Base-by-base conservation (phyloP, 2,888 invertebrate species). In the Sepioteuthis lessoniana region DNA sequence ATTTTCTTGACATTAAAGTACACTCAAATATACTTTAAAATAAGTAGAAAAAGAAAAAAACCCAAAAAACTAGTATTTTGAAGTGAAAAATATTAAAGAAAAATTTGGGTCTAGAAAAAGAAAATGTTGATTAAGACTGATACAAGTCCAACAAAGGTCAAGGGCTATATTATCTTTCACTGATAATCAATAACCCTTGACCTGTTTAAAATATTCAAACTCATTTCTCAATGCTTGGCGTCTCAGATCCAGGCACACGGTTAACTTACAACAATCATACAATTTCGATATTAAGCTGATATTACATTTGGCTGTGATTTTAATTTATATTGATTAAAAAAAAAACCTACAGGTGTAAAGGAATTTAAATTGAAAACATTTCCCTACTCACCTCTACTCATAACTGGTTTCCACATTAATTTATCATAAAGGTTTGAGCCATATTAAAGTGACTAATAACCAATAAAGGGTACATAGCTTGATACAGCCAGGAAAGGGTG, bases 291-390 rank as follows among this genome's bases (percentile, higher is more conserved):
- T n/a, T 76, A 76, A 76, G 76, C 76, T 76, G n/a, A 35, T n/a
- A n/a, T n/a, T 76, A 76, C n/a, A 76, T 76, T 76, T 76, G 76
- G 76, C 76, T 76, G 76, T 13, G 76, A 76, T 76, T n/a, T 76
- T 76, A 76, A n/a, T 76, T 35, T 16, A 10, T 76, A n/a, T 76
- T 35, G 76, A 76, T 76, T 4, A 4, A 76, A 76, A 76, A 76
- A 76, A 76, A 76, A 13, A 42, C n/a, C n/a, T 76, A 76, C 76
- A 76, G n/a, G 76, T 76, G n/a, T 76, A 76, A 76, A 76, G n/a
- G n/a, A 76, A 76, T 76, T 76, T 76, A n/a, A n/a, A 76, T n/a
- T 35, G 13, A 76, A 76, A 76, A n/a, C 76, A 35, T 76, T 76
- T 35, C 76, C 35, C 76, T 76, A 19, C n/a, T 1, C 76, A 76